Conservation (phyloP, 2,797 vertebrate genomes). For the Limosa lapponica region DNA sequence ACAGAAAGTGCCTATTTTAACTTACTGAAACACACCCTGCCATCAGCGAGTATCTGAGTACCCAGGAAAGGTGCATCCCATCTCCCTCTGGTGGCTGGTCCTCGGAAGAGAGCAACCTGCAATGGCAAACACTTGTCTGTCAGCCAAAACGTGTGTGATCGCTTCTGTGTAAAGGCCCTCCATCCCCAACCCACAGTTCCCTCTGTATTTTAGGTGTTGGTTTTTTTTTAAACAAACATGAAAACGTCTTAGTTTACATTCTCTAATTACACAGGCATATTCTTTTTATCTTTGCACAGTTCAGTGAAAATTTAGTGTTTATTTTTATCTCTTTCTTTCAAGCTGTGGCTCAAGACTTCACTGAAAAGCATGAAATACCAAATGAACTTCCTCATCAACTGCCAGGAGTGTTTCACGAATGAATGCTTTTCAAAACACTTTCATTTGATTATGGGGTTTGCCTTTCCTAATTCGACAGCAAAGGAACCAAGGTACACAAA, state of each 20-base stretch:
- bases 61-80: background rate
- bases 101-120: background rate
- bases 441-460: background rate
- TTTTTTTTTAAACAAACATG: background rate
- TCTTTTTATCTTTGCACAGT: background rate
- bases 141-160: fast-evolving
- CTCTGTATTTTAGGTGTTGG: background rate
- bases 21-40: background rate
- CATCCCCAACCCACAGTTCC: background rate
- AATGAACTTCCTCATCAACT: background rate
- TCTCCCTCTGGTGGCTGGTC: constrained; percentile 11
- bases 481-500: background rate
- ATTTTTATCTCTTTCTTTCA: background rate
- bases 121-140: fast-evolving
- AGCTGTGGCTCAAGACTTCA: background rate
- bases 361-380: background rate
- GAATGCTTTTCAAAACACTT: background rate
- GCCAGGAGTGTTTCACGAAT: background rate
- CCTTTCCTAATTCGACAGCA: background rate
- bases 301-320: background rate
- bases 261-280: background rate
- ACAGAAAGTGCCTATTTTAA: background rate
- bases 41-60: background rate
- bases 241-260: background rate
- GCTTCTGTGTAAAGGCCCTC: background rate